Conservation (phyloP, 2,113 vertebrate species). For the Motacilla tschutschensis region DNA sequence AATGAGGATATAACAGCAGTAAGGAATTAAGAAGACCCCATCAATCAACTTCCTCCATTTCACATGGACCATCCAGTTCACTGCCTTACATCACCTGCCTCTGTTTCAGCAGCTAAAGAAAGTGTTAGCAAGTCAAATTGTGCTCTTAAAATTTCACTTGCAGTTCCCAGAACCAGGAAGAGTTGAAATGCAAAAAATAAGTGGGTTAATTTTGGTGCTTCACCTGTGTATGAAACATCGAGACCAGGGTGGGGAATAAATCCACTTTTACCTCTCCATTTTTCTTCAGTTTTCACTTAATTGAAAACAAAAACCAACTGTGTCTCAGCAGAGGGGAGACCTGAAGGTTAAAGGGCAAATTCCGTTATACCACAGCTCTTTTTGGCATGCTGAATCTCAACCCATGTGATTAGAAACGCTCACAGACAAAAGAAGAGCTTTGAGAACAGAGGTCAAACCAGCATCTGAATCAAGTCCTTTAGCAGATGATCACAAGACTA, state of each 20-base stretch:
- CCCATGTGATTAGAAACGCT: slow-evolving; percentile 66
- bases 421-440: slow-evolving; percentile 49
- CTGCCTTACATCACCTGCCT: background rate
- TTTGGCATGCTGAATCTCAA: slow-evolving; percentile 59
- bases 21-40: background rate
- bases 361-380: slow-evolving; percentile 41
- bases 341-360: slow-evolving; percentile 64
- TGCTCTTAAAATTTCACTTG: background rate
- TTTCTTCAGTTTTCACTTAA: slow-evolving; percentile 52
- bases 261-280: slow-evolving; percentile 25
- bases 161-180: background rate
- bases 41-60: background rate
- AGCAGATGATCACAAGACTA: slow-evolving; percentile 56
- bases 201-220: background rate
- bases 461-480: slow-evolving; percentile 59
- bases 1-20: slow-evolving; percentile 29
- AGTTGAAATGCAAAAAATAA: slow-evolving; percentile 17
- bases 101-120: background rate
- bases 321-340: slow-evolving; percentile 63
- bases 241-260: background rate
- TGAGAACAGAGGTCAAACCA: slow-evolving; percentile 54
- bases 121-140: background rate
- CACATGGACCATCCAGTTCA: background rate
- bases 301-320: slow-evolving; percentile 65
- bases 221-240: background rate